Percentiles rank a stretch among this genome's conserved stretches.
Evolutionary conservation across 2,888 invertebrate genomes (phyloP).

Genomic region (Melinaea marsaeus): DNA sequence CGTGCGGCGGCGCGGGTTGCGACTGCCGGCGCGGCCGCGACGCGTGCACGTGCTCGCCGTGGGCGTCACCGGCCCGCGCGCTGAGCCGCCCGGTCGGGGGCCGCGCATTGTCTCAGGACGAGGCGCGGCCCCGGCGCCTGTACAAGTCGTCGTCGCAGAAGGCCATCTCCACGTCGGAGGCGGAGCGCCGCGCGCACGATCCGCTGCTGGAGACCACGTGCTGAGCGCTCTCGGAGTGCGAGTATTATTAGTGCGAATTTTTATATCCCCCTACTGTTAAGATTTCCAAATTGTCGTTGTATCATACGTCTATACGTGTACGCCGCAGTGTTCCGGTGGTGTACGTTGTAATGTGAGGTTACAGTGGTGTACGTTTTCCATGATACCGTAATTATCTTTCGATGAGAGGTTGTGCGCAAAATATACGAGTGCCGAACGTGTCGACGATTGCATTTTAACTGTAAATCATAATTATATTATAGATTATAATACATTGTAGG

Average conservation of each 20-base stretch:
- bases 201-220: slow-evolving; percentile 70
- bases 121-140: slow-evolving; percentile 52
- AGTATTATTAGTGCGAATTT: slow-evolving; percentile 75
- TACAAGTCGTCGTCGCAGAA: slow-evolving; percentile 55
- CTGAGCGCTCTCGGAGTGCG: slow-evolving; percentile 51
- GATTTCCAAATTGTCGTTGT: slow-evolving; percentile 73
- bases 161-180: slow-evolving; percentile 39
- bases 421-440: slow-evolving; percentile 44
- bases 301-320: slow-evolving; percentile 52
- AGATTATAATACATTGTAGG: slow-evolving; percentile 39
- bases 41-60: slow-evolving; percentile 32
- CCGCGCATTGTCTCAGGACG: slow-evolving; percentile 53
- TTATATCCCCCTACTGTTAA: slow-evolving; percentile 71
- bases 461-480: slow-evolving; percentile 29
- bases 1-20: slow-evolving; percentile 51
- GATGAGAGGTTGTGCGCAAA: slow-evolving; percentile 65
- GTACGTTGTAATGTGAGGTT: slow-evolving; percentile 48
- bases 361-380: slow-evolving; percentile 52
- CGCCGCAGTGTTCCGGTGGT: slow-evolving; percentile 44
- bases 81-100: slow-evolving; percentile 36
- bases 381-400: slow-evolving; percentile 56
- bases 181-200: slow-evolving; percentile 42
- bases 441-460: slow-evolving; percentile 39
- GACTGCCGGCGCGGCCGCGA: slow-evolving; percentile 49
- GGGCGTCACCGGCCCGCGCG: slow-evolving; percentile 38